Conservation (phyloP, 2,797 vertebrate species). For the Malacoraja senta region DNA sequence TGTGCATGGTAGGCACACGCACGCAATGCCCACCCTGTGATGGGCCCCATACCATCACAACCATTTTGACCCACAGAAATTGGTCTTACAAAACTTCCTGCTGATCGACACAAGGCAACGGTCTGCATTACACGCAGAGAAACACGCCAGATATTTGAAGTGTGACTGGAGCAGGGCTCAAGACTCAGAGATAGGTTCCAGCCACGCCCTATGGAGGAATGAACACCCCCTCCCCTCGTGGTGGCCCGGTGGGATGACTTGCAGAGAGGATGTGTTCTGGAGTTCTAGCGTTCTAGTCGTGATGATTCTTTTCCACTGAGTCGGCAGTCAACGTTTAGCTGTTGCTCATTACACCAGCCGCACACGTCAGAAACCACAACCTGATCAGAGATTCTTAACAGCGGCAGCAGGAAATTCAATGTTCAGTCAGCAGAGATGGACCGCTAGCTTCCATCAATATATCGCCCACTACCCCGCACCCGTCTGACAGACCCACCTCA, state of each 20-base stretch:
- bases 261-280: no score
- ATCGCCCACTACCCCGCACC: no score
- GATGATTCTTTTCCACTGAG: neutral
- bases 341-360: neutral
- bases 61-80: no score
- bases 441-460: no score
- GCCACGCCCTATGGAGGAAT: neutral
- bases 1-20: neutral
- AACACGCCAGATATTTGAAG: neutral
- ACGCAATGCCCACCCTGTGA: neutral
- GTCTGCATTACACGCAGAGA: neutral
- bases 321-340: neutral
- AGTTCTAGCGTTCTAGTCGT: neutral
- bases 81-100: neutral
- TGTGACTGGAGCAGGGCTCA: neutral
- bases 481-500: no score
- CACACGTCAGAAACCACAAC: neutral
- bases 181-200: neutral
- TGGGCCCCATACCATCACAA: no score
- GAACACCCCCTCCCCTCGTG: neutral
- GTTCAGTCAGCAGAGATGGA: neutral
- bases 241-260: no score
- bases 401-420: neutral
- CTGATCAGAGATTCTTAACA: neutral
- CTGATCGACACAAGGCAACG: neutral